phyloP scores from a whole-genome alignment of 2,797 vertebrate genomes.

The Falco peregrinus region DNA sequence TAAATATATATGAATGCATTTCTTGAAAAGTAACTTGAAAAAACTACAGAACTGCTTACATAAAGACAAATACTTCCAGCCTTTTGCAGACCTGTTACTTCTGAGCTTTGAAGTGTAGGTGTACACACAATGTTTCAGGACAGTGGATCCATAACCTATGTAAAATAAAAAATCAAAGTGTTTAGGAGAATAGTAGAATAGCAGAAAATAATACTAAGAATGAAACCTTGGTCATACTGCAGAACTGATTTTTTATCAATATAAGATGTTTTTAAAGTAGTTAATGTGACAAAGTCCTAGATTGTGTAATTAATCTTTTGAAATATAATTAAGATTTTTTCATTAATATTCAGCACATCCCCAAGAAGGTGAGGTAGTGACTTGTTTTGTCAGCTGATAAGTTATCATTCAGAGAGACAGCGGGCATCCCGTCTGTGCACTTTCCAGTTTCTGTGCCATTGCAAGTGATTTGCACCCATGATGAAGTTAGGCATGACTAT shows the following conservation, averaged over 20 bases:
- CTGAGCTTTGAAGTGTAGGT: neutral
- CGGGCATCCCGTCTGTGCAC: neutral
- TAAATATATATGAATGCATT: neutral
- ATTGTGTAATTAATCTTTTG: neutral
- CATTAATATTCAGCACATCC: neutral
- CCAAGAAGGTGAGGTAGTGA: neutral
- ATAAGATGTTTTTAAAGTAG: neutral
- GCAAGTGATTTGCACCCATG: neutral
- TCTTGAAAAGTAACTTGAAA: neutral
- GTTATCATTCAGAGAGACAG: neutral
- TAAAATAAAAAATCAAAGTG: neutral
- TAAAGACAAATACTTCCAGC: neutral
- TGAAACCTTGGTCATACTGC: neutral
- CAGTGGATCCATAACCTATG: rapidly evolving
- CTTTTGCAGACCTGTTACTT: neutral
- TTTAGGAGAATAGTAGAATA: neutral
- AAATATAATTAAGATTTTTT: neutral
- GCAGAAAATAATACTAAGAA: neutral
- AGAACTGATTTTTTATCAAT: neutral
- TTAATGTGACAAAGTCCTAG: neutral
- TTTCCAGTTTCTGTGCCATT: neutral
- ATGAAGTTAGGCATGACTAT: neutral
- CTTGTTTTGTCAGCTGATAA: neutral
- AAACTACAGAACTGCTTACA: neutral
- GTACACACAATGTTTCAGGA: neutral